Base-by-base conservation (phyloP, 1,140 invertebrate genomes). In the Scaptomyza hsui region DNA sequence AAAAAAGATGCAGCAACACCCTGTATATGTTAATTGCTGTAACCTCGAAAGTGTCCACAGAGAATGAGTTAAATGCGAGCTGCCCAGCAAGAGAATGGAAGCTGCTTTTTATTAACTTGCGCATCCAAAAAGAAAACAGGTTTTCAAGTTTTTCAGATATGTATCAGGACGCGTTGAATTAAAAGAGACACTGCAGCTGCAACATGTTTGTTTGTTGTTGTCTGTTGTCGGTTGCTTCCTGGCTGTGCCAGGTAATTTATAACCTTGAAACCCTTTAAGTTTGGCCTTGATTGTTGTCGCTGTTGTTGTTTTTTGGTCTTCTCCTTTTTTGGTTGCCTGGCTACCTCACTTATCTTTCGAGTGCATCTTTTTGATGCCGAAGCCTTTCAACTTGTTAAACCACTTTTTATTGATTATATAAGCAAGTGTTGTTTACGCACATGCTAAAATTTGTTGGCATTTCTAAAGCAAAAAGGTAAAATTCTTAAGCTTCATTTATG, bases 211-310 rank as follows among this genome's bases (percentile, higher is more conserved):
- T 2, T 29, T 29, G 6, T 29, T 29, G 26, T 29, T 29, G 26
- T 7, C 44, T 59, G 32, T 24, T 45, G 56, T 52, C 19, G n/a
- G 41, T 39, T 47, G 74, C 72, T 80, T 85, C 76, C 80, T 83
- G 56, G 37, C 24, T 49, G 29, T 10, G 49, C 18, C 56, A 60
- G 70, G 53, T 77, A 76, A 80, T 80, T 86, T 74, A 74, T 72
- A 89, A 82, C 82, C 83, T 88, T 86, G 78, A 89, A 88, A 72
- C 75, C 78, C 63, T 82, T 72, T 60, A 12, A 39, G 56, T 29
- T 69, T 88, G 83, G 71, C 82, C 82, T 88, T 88, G 80, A 83
- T 78, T 45, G 56, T 32, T 57, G 39, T 47, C 32, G 32, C 42
- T 42, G 42, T 45, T 29, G 7, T 18, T 29, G 3, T 39, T 48